Percentiles rank a stretch among this genome's conserved stretches.
phyloP scores from a whole-genome alignment of 2,113 vertebrate species.

The Melanotaenia duboulayi region DNA sequence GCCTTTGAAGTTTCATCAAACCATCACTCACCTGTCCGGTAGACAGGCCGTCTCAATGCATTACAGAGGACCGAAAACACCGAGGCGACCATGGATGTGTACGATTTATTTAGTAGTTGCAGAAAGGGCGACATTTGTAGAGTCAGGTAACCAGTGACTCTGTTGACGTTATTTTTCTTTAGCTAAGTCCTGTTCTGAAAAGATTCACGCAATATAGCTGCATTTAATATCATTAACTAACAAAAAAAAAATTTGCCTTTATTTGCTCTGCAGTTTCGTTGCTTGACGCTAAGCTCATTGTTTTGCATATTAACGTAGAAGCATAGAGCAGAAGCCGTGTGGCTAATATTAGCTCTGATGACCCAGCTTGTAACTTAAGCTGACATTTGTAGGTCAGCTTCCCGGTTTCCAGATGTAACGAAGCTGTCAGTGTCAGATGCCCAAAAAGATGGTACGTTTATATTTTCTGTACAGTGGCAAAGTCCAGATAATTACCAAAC shows the following conservation, averaged over 20 bases:
- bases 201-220: not conserved
- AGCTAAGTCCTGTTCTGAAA: not conserved
- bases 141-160: conserved; percentile 86
- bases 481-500: not conserved
- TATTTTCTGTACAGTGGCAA: not conserved
- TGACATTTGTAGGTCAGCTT: conserved; percentile 20
- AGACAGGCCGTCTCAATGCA: conserved; percentile 83
- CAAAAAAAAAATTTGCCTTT: not conserved
- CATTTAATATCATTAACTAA: not conserved
- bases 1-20: not conserved
- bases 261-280: not conserved
- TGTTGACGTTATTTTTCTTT: not conserved
- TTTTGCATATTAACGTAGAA: not conserved
- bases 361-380: conserved; percentile 23
- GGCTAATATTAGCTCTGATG: conserved; percentile 42
- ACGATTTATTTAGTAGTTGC: conserved; percentile 95
- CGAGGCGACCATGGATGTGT: conserved; percentile 88
- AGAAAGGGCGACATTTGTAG: conserved; percentile 93
- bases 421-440: not conserved
- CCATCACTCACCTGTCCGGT: conserved; percentile 62
- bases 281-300: not conserved
- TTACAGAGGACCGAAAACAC: conserved; percentile 76
- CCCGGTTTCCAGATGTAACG: conserved; percentile 12
- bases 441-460: not conserved
- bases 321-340: not conserved